These are phyloP conservation scores for Choristoneura fumiferana DNA, from an alignment of 1,140 invertebrate species.

Conservation along the genomic window DNA sequence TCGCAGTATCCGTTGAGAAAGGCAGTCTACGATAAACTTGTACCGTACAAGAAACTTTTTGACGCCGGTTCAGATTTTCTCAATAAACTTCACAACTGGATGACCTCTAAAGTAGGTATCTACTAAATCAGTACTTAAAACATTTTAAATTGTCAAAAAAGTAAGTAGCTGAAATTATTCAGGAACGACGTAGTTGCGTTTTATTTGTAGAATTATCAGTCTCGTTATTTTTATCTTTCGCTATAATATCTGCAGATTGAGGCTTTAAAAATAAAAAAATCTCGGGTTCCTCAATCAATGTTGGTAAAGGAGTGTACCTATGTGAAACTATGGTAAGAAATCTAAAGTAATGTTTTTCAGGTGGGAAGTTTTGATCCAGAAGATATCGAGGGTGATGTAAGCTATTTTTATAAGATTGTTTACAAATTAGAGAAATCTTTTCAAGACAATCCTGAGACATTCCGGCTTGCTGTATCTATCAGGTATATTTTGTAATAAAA, in stretches of 20 bases:
- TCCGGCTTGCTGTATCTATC: conserved; percentile 82
- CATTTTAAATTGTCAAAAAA: too few relatives aligned
- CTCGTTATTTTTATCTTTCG: too few relatives aligned
- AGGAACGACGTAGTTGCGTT: too few relatives aligned
- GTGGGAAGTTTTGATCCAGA: conserved; percentile 93
- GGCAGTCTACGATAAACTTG: conserved; percentile 84
- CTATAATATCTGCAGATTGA: too few relatives aligned
- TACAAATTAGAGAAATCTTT: conserved; percentile 95
- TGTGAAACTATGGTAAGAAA: too few relatives aligned
- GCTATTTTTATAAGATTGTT: conserved; percentile 88
- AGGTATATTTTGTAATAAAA: conserved; percentile 51
- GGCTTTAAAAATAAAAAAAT: too few relatives aligned
- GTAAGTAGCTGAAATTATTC: too few relatives aligned
- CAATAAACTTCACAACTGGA: conserved; percentile 90
- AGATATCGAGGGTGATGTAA: conserved; percentile 90
- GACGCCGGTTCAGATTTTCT: conserved; percentile 93
- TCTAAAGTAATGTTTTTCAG: conserved; percentile 46
- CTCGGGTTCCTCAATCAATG: too few relatives aligned
- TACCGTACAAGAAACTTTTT: conserved; percentile 93
- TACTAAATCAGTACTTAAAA: too few relatives aligned
- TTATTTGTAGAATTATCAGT: too few relatives aligned
- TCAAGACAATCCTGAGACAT: conserved; percentile 83
- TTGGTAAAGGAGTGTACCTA: too few relatives aligned
- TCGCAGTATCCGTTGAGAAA: conserved; percentile 94
- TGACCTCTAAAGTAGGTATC: conserved; percentile 82